phyloP scores from a whole-genome alignment of 1,140 invertebrate genomes.

The Pseudomyrmex dendroicus region DNA sequence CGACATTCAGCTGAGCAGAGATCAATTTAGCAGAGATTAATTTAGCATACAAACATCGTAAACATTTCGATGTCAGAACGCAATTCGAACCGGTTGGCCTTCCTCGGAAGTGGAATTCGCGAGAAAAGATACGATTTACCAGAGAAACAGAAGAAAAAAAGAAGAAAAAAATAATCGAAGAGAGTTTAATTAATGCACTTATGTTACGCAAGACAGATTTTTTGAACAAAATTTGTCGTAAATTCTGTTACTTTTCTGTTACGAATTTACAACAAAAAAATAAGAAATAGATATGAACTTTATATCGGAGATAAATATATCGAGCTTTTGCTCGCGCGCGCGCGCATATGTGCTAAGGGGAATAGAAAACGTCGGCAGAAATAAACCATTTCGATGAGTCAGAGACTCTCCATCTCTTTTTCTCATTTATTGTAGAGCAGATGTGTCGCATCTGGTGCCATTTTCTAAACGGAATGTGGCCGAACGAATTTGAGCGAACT shows the following conservation, averaged over 20 bases:
- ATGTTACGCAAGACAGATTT: background rate
- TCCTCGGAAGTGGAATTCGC: conserved; percentile 37
- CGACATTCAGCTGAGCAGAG: background rate
- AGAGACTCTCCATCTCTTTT: conserved; percentile 3
- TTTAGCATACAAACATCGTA: conserved; percentile 17
- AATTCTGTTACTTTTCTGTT: no score
- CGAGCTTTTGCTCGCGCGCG: background rate
- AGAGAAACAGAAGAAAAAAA: conserved; percentile 2
- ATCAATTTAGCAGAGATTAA: conserved; percentile 43
- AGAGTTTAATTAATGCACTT: background rate
- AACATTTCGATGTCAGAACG: conserved; percentile 17
- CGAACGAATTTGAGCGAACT: conserved; percentile 3
- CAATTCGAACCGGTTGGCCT: conserved; percentile 37
- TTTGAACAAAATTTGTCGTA: background rate
- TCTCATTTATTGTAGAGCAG: conserved; percentile 31
- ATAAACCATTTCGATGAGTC: conserved; percentile 29
- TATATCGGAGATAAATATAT: background rate
- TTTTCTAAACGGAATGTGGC: background rate
- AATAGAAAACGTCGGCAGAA: conserved; percentile 4
- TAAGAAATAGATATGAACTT: background rate
- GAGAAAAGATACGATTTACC: conserved; percentile 22
- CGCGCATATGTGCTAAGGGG: background rate
- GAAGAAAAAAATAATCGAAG: background rate
- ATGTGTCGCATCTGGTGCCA: background rate
- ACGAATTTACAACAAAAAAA: background rate